Conservation (phyloP, 2,797 vertebrate species). For the Liparis tanakae region DNA sequence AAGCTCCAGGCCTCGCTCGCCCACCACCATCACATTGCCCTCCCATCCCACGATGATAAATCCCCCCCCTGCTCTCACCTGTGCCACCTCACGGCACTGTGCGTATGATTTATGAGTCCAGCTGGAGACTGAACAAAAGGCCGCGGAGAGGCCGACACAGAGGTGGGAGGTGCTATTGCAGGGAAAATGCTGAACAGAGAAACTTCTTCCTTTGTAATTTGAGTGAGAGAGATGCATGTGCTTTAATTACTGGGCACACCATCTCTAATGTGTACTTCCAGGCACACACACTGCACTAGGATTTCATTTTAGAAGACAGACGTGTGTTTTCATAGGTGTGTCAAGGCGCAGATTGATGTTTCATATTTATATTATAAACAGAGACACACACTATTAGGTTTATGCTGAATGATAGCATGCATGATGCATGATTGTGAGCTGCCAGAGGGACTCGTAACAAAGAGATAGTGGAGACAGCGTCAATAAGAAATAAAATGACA, state of each 20-base stretch:
- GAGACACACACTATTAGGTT: slow-evolving; percentile 25
- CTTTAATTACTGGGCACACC: slow-evolving; percentile 53
- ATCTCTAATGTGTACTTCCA: slow-evolving; percentile 34
- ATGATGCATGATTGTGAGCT: slow-evolving; percentile 38
- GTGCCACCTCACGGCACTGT: slow-evolving; percentile 48
- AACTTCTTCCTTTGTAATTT: slow-evolving; percentile 61
- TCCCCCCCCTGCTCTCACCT: slow-evolving; percentile 63
- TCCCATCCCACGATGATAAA: slow-evolving; percentile 61
- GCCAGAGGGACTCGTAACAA: slow-evolving; percentile 34
- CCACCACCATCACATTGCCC: slow-evolving; percentile 26
- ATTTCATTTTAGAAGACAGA: slow-evolving; percentile 42
- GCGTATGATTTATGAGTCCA: slow-evolving; percentile 72
- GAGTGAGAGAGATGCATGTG: slow-evolving; percentile 42
- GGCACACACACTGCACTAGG: slow-evolving; percentile 16
- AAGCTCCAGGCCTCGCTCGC: slow-evolving; percentile 35
- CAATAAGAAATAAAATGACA: slow-evolving; percentile 21
- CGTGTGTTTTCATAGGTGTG: slow-evolving; percentile 43
- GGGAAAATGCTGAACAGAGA: slow-evolving; percentile 61
- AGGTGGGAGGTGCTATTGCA: neutral
- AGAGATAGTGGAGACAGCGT: slow-evolving; percentile 9
- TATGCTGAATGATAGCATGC: slow-evolving; percentile 29
- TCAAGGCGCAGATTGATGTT: slow-evolving; percentile 44
- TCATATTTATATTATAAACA: slow-evolving; percentile 37
- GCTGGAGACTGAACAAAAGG: slow-evolving; percentile 69
- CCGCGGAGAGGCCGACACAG: slow-evolving; percentile 48